Conservation (phyloP, 2,888 invertebrate species). For the Diaperis boleti region DNA sequence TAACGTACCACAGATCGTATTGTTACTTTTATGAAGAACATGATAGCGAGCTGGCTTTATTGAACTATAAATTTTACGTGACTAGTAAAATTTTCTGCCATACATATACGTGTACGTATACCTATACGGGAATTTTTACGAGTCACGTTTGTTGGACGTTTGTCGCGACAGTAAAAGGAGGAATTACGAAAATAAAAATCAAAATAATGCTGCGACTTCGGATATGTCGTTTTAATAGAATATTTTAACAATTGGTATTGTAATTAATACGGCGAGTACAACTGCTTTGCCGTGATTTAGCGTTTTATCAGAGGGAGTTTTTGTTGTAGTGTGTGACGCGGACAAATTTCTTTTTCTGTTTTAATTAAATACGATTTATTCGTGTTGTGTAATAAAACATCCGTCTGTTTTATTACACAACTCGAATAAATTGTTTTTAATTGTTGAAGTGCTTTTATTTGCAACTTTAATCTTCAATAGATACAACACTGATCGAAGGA, state of each 20-base stretch:
- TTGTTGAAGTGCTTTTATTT: too few relatives aligned
- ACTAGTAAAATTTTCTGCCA: slow-evolving; percentile 26
- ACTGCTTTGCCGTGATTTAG: too few relatives aligned
- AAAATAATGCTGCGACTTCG: background rate
- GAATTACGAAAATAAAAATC: slow-evolving; percentile 17
- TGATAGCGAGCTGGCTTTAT: slow-evolving; percentile 34
- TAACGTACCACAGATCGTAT: slow-evolving; percentile 10
- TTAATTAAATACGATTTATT: too few relatives aligned
- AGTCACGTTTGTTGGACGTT: slow-evolving; percentile 16
- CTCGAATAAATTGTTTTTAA: too few relatives aligned
- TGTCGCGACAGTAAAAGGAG: slow-evolving; percentile 9
- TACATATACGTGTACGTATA: slow-evolving; percentile 1
- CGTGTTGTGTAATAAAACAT: too few relatives aligned
- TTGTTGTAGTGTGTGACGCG: too few relatives aligned
- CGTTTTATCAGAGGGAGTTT: too few relatives aligned
- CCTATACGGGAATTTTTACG: slow-evolving; percentile 16
- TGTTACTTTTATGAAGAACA: slow-evolving; percentile 25
- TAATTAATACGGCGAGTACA: too few relatives aligned
- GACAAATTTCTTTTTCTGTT: too few relatives aligned
- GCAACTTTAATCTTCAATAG: background rate
- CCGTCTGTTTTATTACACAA: too few relatives aligned
- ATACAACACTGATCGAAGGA: background rate
- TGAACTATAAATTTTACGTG: slow-evolving; percentile 37
- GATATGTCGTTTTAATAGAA: too few relatives aligned
- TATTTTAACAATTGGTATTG: too few relatives aligned